A percentile compares a stretch with the other conserved stretches of the same genome.
These are phyloP conservation scores for Muscicapa adusta DNA, from an alignment of 2,113 vertebrate genomes.

Conservation along the genomic window DNA sequence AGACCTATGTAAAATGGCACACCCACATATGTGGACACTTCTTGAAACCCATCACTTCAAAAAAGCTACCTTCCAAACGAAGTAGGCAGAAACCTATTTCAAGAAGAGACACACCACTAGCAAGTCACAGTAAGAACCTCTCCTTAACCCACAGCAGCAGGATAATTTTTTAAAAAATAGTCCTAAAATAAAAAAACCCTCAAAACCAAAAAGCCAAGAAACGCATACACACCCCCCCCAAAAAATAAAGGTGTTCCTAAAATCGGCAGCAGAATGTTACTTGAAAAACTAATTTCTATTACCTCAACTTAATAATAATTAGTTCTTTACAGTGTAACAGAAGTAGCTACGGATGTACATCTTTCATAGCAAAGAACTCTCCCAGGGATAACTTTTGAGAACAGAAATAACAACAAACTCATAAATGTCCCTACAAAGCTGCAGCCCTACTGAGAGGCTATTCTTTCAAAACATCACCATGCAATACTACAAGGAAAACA, in stretches of 20 bases:
- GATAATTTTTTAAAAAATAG: not conserved
- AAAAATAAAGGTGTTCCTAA: not conserved
- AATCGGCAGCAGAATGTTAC: not conserved
- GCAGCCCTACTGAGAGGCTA: not conserved
- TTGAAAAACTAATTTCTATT: not conserved
- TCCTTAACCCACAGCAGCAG: not conserved
- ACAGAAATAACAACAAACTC: not conserved
- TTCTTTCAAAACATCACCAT: not conserved
- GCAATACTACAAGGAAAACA: not conserved
- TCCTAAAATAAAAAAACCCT: not conserved
- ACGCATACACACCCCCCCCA: accelerated
- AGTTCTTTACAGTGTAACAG: not conserved
- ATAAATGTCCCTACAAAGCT: not conserved
- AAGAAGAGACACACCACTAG: not conserved
- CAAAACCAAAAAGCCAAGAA: not conserved
- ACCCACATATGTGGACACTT: accelerated
- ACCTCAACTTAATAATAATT: not conserved
- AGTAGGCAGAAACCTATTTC: not conserved
- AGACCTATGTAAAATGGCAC: not conserved
- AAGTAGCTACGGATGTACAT: not conserved
- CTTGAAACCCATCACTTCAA: not conserved
- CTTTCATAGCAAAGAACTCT: not conserved
- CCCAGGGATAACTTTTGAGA: not conserved
- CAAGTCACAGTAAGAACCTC: not conserved
- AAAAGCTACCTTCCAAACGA: not conserved